Base-by-base conservation (phyloP, 1,140 invertebrate genomes). In the Tetranychus cinnabarinus region DNA sequence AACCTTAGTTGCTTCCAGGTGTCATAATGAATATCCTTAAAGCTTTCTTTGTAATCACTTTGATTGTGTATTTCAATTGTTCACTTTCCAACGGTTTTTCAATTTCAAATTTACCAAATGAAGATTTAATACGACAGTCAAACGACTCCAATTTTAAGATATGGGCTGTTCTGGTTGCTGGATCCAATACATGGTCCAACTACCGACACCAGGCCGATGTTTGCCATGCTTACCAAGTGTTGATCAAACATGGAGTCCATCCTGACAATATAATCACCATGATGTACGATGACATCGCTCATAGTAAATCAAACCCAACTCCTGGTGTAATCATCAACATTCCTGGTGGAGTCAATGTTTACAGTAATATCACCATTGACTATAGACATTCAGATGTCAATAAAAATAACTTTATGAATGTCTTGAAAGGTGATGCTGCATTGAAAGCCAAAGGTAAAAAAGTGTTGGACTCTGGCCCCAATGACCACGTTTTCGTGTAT, bases 201-300 rank as follows among this genome's bases (percentile, higher is more conserved):
- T 81, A 81, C 68, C 69, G 79, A 62, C 79, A 81, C 71, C 79
- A 81, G 76, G 78, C 80, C 42, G 79, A 80, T 71, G 68, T 80
- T 39, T 79, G 75, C 61, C 80, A 81, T 71, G 77, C 80, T 10
- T 81, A 80, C 67, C 79, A 81, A 61, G 71, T 80, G 56, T 60
- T 81, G 23, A 67, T 70, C n/a, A 68, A 66, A 36, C 74, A 80
- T 72, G 80, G 80, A 50, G 71, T 81, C 61, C 74, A 76, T 12
- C 73, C 74, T 60, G 77, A 79, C 63, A 71, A 75, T 56, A 81
- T 82, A 61, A 73, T 81, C 60, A 76, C 77, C 15, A 77, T 81
- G 76, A 80, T 81, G 77, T 79, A 76, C 68, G 80, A 81, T 72
- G 80, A 81, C 65, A 75, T 81, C 62, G 80, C 79, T 5, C 45